These are phyloP conservation scores for Pseudomyrmex dendroicus DNA, from an alignment of 1,140 invertebrate genomes.

Conservation along the genomic window DNA sequence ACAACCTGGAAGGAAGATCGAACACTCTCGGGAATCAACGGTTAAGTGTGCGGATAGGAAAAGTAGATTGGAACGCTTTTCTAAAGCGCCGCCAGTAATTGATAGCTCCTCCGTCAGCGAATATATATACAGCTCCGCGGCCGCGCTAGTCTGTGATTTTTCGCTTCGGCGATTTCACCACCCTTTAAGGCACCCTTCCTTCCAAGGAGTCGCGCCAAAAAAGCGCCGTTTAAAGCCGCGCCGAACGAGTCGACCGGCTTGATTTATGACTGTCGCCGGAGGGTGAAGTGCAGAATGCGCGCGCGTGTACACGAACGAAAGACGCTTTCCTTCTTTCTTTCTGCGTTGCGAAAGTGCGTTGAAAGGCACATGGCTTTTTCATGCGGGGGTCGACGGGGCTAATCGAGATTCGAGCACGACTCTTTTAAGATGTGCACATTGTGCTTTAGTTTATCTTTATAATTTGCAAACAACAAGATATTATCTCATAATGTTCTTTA, in stretches of 20 bases:
- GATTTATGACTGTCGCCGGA: constrained; percentile 45
- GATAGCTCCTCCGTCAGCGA: constrained; percentile 42
- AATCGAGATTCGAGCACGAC: background rate
- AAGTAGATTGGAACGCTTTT: constrained; percentile 39
- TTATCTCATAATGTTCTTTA: too few relatives aligned
- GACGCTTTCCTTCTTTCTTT: background rate
- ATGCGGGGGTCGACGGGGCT: background rate
- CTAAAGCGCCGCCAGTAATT: constrained; percentile 33
- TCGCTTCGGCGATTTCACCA: constrained; percentile 50
- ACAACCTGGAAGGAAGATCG: background rate
- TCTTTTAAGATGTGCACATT: background rate
- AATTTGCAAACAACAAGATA: too few relatives aligned
- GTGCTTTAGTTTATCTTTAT: too few relatives aligned
- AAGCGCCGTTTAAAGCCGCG: constrained; percentile 42
- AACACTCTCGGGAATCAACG: background rate
- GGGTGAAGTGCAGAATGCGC: constrained; percentile 21
- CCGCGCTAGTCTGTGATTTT: constrained; percentile 47
- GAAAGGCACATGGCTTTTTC: background rate
- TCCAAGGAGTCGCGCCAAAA: constrained; percentile 25
- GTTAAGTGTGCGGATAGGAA: constrained; percentile 18
- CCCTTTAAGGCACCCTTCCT: constrained; percentile 22
- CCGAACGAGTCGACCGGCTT: background rate
- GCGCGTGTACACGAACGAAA: constrained; percentile 9
- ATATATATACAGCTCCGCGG: constrained; percentile 16
- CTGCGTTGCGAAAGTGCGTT: background rate